Base-by-base conservation (phyloP, 2,113 vertebrate species). In the Reinhardtius hippoglossoides region DNA sequence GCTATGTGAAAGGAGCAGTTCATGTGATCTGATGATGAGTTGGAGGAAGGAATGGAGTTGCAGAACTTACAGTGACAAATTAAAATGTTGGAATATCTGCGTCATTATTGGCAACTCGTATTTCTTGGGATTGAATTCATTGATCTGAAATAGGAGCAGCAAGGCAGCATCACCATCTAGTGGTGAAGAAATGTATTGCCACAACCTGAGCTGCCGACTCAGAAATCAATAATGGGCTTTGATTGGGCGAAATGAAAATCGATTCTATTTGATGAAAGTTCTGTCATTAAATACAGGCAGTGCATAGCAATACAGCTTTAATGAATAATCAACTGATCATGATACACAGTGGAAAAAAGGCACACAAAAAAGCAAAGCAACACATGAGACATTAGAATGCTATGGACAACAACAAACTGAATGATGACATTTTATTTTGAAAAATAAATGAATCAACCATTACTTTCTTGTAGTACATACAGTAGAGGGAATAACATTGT, bases 371-470 rank as follows among this genome's bases (percentile, higher is more conserved):
- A 87, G 74, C 27, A 80, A 67, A 74, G 88, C 70, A 89, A 87
- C 65, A 86, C 83, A 90, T 85, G 75, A 87, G 61, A 71, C 62
- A 77, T 56, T 24, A 56, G 52, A 81, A 90, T 88, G 85, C 67
- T 21, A 88, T 91, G 88, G 85, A 89, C 80, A 83, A 92, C 81
- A 88, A 89, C 87, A 81, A 80, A 90, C 58, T 78, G 84, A 91
- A 82, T 81, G 82, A 91, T 93, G 92, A 82, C 16, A 79, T 89
- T 94, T 94, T 94, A 94, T 94, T 93, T 82, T 87, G 69, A 87
- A 90, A 90, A 91, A 87, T 87, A 80, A 86, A 83, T 59, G 0
- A 59, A 78, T 81, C 59, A 74, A 83, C 75, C 71, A 86, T 83
- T 75, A 31, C 69, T 77, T 80, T 74, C 37, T 75, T 81, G 76